A percentile compares a stretch with the other conserved stretches of the same genome.
These are phyloP conservation scores for Papilio protenor DNA, from an alignment of 2,888 invertebrate species.

Conservation along the genomic window DNA sequence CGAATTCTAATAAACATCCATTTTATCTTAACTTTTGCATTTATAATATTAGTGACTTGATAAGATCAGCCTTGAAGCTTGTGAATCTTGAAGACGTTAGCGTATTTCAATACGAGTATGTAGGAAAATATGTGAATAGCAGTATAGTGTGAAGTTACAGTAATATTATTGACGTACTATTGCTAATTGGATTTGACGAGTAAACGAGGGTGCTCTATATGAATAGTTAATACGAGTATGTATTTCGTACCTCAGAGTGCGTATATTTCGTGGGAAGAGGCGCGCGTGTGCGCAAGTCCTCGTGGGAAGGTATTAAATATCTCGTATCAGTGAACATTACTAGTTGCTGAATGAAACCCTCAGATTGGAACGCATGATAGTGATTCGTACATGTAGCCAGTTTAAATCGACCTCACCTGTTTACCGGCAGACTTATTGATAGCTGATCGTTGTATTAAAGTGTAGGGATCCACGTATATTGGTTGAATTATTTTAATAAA, in stretches of 20 bases:
- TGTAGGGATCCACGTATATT: slow-evolving; percentile 56
- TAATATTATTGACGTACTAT: not conserved
- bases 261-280: slow-evolving; percentile 59
- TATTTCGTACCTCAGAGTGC: slow-evolving; percentile 30
- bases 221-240: not conserved
- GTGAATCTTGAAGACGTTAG: not conserved
- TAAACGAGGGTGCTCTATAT: slow-evolving; percentile 39
- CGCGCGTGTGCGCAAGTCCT: slow-evolving; percentile 72
- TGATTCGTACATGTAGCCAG: slow-evolving; percentile 57
- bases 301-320: slow-evolving; percentile 82
- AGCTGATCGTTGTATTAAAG: slow-evolving; percentile 44
- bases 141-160: not conserved
- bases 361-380: slow-evolving; percentile 73
- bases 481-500: slow-evolving; percentile 76
- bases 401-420: slow-evolving; percentile 56
- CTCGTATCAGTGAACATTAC: slow-evolving; percentile 71
- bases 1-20: too few species aligned
- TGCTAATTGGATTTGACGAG: slow-evolving; percentile 8
- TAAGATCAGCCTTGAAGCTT: not conserved
- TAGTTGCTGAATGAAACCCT: slow-evolving; percentile 66
- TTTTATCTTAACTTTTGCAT: too few species aligned
- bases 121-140: not conserved
- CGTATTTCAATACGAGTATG: too few species aligned
- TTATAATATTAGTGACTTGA: too few species aligned
- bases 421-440: slow-evolving; percentile 40